Evolutionary conservation across 2,888 invertebrate genomes (phyloP).

Genomic region (Cheilosia pagana): DNA sequence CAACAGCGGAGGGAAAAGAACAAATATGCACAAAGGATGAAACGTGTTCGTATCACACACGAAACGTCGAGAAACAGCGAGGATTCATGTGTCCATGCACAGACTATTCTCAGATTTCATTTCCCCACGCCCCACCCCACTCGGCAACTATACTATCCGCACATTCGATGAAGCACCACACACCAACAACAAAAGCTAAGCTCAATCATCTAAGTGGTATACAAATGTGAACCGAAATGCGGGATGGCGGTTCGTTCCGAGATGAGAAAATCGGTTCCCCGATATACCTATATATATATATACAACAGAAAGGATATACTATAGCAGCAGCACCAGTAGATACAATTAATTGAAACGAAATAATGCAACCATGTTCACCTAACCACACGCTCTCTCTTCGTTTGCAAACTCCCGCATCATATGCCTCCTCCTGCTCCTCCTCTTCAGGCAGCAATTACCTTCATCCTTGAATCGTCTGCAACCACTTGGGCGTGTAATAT

Average conservation of each 20-base stretch:
- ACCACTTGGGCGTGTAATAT: conserved; percentile 71
- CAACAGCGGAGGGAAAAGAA: conserved; percentile 52
- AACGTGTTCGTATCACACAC: conserved; percentile 68
- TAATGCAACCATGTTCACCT: conserved; percentile 63
- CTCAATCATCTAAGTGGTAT: conserved; percentile 73
- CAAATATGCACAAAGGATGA: conserved; percentile 75
- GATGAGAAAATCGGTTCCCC: conserved; percentile 47
- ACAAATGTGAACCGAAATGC: conserved; percentile 49
- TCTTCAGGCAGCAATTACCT: conserved; percentile 26
- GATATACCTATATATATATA: conserved; percentile 38
- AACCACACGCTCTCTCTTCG: conserved; percentile 1
- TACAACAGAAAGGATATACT: conserved; percentile 38
- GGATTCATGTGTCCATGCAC: conserved; percentile 70
- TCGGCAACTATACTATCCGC: not conserved
- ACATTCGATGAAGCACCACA: conserved; percentile 51
- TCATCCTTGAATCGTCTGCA: conserved; percentile 50
- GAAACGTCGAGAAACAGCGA: conserved; percentile 62
- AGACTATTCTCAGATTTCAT: conserved; percentile 56
- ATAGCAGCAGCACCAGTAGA: conserved; percentile 44
- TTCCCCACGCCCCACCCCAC: not conserved
- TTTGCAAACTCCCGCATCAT: not conserved
- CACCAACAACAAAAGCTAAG: conserved; percentile 61
- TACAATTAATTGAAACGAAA: conserved; percentile 72
- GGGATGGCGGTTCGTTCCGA: conserved; percentile 19
- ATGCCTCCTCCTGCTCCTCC: not conserved